A percentile compares a stretch with the other conserved stretches of the same genome.
Evolutionary conservation across 2,888 invertebrate species (phyloP).

Genomic region (Rotaria magnacalcarata): DNA sequence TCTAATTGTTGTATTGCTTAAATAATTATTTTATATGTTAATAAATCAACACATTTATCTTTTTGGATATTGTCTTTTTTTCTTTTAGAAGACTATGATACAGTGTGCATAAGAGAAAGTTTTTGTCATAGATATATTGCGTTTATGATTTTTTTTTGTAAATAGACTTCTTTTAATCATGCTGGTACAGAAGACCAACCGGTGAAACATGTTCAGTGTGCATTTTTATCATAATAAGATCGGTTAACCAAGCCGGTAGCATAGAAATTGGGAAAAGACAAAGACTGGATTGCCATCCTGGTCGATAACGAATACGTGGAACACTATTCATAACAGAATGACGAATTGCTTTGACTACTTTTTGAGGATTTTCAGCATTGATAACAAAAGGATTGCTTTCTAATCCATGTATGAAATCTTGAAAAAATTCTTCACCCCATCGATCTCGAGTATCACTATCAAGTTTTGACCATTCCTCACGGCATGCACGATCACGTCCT

Average conservation of each 20-base stretch:
- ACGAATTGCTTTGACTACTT: neutral
- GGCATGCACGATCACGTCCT: neutral
- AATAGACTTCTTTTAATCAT: no score
- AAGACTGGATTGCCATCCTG: neutral
- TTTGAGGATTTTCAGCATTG: neutral
- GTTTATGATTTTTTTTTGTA: no score
- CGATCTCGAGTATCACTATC: neutral
- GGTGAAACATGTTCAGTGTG: no score
- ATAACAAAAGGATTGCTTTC: neutral
- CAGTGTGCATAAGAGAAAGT: no score
- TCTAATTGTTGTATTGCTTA: no score
- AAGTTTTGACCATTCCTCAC: neutral
- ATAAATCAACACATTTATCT: no score
- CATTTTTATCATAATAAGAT: neutral
- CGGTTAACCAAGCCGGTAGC: neutral
- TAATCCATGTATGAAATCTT: neutral
- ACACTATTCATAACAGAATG: slow-evolving; percentile 10
- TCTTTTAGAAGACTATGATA: no score
- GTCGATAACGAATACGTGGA: slow-evolving; percentile 5
- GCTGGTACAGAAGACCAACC: no score
- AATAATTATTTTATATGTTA: no score
- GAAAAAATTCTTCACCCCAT: neutral
- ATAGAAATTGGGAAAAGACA: neutral
- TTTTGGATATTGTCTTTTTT: no score
- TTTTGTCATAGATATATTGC: no score